These are phyloP conservation scores for Corythornis vintsioides DNA, from an alignment of 2,113 vertebrate species.

Conservation along the genomic window DNA sequence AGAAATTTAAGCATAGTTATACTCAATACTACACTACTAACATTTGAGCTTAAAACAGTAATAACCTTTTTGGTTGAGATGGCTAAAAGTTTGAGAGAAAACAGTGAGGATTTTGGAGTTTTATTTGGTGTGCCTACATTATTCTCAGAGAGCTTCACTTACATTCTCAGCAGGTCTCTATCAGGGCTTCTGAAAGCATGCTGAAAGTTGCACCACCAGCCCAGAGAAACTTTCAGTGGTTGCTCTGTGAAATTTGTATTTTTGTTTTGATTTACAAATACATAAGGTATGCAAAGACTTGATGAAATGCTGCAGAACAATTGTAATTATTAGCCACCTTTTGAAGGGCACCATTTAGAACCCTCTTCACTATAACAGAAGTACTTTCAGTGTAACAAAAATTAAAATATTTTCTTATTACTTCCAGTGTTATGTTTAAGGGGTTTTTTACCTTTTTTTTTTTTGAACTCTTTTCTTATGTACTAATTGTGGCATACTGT, in stretches of 20 bases:
- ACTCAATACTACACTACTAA: neutral
- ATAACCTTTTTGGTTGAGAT: neutral
- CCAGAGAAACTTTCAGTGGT: neutral
- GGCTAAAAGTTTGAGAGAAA: neutral
- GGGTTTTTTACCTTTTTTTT: neutral
- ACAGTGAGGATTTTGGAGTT: neutral
- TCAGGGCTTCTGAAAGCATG: neutral
- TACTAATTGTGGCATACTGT: neutral
- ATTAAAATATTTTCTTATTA: neutral
- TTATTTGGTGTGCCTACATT: neutral
- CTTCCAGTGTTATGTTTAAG: neutral
- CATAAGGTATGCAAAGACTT: neutral
- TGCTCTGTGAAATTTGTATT: neutral
- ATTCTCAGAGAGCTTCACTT: neutral
- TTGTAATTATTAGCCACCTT: neutral
- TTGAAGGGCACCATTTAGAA: constrained; percentile 1
- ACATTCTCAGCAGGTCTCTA: neutral
- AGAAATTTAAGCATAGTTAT: neutral
- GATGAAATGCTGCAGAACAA: neutral
- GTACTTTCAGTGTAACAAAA: neutral
- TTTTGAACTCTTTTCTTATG: neutral
- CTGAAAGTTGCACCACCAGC: neutral
- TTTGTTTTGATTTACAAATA: constrained; percentile 3
- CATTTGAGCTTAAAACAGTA: neutral
- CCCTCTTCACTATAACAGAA: neutral